These are phyloP conservation scores for Actinopyga echinites DNA, from an alignment of 53 echinoderm and acorn worm genomes.

Conservation along the genomic window DNA sequence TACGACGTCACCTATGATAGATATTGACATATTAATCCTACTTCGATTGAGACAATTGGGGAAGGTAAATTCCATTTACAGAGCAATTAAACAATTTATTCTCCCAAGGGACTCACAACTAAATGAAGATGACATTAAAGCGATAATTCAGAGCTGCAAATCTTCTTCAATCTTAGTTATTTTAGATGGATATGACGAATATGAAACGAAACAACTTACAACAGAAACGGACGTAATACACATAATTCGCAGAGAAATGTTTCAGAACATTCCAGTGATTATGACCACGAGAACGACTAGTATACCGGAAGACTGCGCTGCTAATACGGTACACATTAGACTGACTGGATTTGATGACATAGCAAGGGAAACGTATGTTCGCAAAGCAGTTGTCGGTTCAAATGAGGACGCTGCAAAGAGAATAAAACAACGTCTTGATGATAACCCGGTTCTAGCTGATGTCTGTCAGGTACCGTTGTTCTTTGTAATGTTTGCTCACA, in stretches of 20 bases:
- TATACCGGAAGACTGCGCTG: neutral
- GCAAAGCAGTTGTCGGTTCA: neutral
- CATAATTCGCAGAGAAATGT: slow-evolving; percentile 1
- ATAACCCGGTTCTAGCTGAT: neutral
- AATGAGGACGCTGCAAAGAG: neutral
- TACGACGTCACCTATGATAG: neutral
- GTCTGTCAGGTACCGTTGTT: slow-evolving; percentile 7
- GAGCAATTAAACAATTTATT: neutral
- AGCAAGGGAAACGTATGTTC: neutral
- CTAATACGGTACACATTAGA: neutral
- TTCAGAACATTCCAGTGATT: slow-evolving; percentile 1
- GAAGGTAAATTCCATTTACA: neutral
- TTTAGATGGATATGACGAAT: slow-evolving; percentile 12
- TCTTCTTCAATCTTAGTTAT: neutral
- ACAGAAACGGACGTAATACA: neutral
- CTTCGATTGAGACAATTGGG: neutral
- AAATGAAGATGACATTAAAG: neutral
- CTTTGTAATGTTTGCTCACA: neutral
- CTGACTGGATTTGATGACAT: neutral
- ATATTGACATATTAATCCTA: neutral
- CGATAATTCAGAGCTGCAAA: neutral
- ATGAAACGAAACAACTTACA: neutral
- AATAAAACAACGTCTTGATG: neutral
- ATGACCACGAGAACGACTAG: neutral
- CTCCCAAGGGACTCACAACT: neutral